Conservation (phyloP, 2,888 invertebrate species). For the Drosophila anomalata region DNA sequence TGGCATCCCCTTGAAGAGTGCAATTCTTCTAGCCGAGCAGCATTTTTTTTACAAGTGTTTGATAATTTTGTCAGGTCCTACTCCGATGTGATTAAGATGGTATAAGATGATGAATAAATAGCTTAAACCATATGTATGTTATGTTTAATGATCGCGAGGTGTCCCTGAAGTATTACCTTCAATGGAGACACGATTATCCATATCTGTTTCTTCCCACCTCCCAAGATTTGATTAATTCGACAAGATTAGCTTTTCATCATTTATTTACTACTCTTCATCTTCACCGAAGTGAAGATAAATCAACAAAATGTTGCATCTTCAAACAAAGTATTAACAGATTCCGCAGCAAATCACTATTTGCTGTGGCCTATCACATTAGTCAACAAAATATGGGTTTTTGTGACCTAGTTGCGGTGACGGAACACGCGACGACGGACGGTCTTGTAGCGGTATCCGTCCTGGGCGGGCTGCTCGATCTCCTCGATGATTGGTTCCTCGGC, state of each 20-base stretch:
- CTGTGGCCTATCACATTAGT: conserved; percentile 53
- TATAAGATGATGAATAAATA: not conserved
- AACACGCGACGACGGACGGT: conserved; percentile 74
- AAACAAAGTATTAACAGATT: conserved; percentile 46
- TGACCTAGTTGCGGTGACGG: conserved; percentile 65
- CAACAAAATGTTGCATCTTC: conserved; percentile 8
- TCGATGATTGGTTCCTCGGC: conserved; percentile 52
- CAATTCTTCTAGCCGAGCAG: not conserved
- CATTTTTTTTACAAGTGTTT: not conserved
- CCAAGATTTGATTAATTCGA: not conserved
- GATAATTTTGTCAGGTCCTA: not conserved
- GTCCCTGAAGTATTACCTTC: not conserved
- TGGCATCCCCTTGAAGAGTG: not conserved
- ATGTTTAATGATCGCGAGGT: not conserved
- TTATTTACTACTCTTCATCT: conserved; percentile 29
- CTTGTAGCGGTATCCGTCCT: conserved; percentile 74
- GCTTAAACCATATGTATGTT: not conserved
- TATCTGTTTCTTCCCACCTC: not conserved
- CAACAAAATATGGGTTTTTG: conserved; percentile 49
- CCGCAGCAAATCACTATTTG: conserved; percentile 6
- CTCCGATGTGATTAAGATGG: not conserved
- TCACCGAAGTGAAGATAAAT: conserved; percentile 1
- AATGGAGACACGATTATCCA: not conserved
- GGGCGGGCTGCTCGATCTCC: conserved; percentile 69
- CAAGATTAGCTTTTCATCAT: conserved; percentile 5